Evolutionary conservation across 2,797 vertebrate species (phyloP), one percentile per base, ranked within the genome.

Genomic region (Labroides dimidiatus): DNA sequence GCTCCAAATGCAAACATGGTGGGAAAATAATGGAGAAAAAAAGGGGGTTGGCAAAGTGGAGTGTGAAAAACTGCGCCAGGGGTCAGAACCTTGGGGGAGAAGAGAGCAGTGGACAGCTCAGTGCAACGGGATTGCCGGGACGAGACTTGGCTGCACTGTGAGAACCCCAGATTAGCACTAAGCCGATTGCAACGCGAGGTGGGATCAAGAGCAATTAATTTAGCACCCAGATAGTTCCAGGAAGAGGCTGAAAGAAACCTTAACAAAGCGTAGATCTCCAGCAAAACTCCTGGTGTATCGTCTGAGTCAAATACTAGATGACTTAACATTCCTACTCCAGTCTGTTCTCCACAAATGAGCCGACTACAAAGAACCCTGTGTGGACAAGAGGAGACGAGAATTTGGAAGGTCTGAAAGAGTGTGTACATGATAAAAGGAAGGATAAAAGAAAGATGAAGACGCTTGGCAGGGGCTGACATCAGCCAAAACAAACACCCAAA

Each of bases 141-240:
- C 73, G 36, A 83, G 87, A 88, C 76, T 84, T 87, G 83, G 91
- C 90, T 70, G 82, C 81, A 58, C 80, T 62, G 75, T 72, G 70
- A 84, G 84, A 85, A 82, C 70, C 80, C 63, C 62, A 91, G 91
- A 92, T 93, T 92, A 92, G 81, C 75, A 78, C 87, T 92, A 92
- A 92, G 90, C 87, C 80, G 85, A 89, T 85, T 90, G 84, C 85
- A 81, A 89, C 68, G 73, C 77, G 72, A 90, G 85, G 84, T 88
- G 79, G 87, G 84, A 91, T 90, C 84, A 88, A 84, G 82, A 78
- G 86, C 88, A 91, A 92, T 92, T 92, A 82, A 92, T 92, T 91
- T 91, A 91, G 89, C 88, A 85, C 85, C 87, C 84, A 82, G 84
- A 90, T 84, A 81, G 84, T 87, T 88, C 84, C 82, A 87, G 78